Percentiles rank a stretch among this genome's conserved stretches.
Conservation (phyloP, 2,113 vertebrate genomes). For the Notechis scutatus region DNA sequence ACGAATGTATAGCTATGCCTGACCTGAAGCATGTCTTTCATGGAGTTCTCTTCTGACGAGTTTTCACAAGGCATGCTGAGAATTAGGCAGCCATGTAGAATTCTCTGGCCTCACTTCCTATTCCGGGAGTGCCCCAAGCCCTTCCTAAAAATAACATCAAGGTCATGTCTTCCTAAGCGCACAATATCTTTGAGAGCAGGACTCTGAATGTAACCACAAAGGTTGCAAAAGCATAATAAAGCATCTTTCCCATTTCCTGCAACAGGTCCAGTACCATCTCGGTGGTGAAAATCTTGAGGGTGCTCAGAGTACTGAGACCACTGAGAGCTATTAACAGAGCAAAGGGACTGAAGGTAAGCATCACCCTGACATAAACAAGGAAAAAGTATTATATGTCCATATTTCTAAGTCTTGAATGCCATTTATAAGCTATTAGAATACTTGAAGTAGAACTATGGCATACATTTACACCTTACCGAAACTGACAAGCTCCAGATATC, state of each 20-base stretch:
- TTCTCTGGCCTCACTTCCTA: background rate
- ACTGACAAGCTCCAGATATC: background rate
- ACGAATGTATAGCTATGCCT: background rate
- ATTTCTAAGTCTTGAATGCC: background rate
- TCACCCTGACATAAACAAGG: background rate
- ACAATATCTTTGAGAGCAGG: background rate
- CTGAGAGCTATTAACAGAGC: conserved; percentile 94
- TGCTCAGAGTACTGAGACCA: conserved; percentile 92
- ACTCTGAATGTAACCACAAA: background rate
- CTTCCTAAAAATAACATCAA: background rate
- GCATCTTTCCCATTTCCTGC: background rate
- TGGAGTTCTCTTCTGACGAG: background rate
- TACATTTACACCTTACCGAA: background rate
- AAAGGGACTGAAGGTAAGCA: conserved; percentile 90
- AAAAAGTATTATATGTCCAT: background rate
- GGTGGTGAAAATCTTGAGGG: conserved; percentile 96
- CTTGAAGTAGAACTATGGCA: background rate
- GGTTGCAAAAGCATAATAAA: background rate
- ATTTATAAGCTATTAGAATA: background rate
- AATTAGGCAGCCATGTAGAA: background rate
- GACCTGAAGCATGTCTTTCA: background rate
- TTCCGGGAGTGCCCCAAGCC: background rate
- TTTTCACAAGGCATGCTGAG: background rate
- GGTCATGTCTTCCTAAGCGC: background rate
- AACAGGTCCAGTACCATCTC: conserved; percentile 93